Conservation (phyloP, 2,888 invertebrate genomes). For the Eucera pruinosa region DNA sequence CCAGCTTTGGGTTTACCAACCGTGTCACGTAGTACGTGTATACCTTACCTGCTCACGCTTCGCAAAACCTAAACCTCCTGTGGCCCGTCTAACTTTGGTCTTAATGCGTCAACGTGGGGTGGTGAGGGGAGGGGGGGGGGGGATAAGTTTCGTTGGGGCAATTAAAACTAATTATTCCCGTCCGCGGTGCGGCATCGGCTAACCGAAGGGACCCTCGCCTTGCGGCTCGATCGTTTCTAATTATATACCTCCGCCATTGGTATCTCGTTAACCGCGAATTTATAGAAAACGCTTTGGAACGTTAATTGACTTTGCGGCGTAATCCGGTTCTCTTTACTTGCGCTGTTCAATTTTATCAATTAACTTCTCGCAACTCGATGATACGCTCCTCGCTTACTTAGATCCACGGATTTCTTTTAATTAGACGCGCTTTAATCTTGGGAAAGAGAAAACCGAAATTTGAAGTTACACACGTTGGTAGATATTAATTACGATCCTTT, state of each 20-base stretch:
- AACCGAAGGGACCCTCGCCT: constrained; percentile 56
- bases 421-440: no score
- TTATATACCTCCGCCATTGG: constrained; percentile 51
- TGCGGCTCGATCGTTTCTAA: constrained; percentile 64
- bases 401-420: no score
- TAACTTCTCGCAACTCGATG: no score
- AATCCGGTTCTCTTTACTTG: neutral
- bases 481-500: no score
- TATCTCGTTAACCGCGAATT: constrained; percentile 45
- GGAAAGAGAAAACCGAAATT: no score
- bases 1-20: constrained; percentile 83
- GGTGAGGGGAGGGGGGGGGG: constrained; percentile 76
- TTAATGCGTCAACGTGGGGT: constrained; percentile 79
- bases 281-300: constrained; percentile 44
- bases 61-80: constrained; percentile 77
- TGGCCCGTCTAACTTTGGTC: constrained; percentile 79
- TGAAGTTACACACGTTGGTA: no score
- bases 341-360: no score
- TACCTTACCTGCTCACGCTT: constrained; percentile 82
- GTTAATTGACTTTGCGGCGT: constrained; percentile 34
- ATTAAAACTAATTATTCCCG: constrained; percentile 80
- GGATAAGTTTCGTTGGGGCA: constrained; percentile 76
- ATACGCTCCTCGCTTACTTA: no score
- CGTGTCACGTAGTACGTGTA: constrained; percentile 83
- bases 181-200: constrained; percentile 66